Evolutionary conservation across 2,797 vertebrate genomes (phyloP).

Genomic region (Galagoides demidoff): DNA sequence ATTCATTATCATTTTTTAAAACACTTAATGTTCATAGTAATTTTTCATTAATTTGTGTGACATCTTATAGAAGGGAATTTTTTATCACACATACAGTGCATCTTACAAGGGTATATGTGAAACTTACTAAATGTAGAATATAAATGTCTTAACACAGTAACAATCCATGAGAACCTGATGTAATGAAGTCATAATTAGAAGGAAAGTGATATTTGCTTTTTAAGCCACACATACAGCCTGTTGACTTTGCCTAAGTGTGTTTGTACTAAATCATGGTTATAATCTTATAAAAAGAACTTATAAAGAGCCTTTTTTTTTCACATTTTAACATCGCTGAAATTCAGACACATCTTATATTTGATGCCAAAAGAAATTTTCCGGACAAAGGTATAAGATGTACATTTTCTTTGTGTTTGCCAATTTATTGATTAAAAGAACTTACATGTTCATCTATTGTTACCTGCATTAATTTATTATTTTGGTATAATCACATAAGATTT

Average conservation of each 20-base stretch:
- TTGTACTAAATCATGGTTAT: neutral
- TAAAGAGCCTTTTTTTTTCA: neutral
- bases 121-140: no score
- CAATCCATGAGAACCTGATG: neutral
- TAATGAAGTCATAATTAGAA: neutral
- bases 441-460: neutral
- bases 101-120: no score
- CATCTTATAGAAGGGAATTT: neutral
- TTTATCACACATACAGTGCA: neutral
- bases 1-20: neutral
- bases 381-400: neutral
- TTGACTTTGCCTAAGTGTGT: neutral
- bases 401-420: neutral
- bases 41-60: neutral
- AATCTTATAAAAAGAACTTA: neutral
- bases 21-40: neutral
- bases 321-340: neutral
- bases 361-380: neutral
- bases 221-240: neutral
- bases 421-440: neutral
- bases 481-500: neutral
- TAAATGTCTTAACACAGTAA: neutral
- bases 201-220: neutral
- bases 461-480: neutral
- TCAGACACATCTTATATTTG: neutral